A percentile compares a stretch with the other conserved stretches of the same genome.
Evolutionary conservation across 2,113 vertebrate species (phyloP).

Genomic region (Gallinago jamesoni): DNA sequence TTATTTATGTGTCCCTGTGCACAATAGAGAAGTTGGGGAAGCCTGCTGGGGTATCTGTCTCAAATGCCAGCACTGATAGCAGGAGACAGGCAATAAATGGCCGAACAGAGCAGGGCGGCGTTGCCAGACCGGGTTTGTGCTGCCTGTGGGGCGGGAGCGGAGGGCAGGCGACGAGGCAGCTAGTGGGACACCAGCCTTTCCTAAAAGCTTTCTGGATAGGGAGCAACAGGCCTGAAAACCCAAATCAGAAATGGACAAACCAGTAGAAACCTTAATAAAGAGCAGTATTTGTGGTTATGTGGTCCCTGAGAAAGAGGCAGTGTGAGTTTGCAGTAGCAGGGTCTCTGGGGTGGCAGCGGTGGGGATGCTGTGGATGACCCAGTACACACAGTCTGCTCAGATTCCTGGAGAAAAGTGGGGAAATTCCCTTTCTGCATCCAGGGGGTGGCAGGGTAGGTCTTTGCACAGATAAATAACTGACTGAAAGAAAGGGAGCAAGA

Average conservation of each 20-base stretch:
- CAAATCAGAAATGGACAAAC: background rate
- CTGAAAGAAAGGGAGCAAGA: background rate
- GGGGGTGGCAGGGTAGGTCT: background rate
- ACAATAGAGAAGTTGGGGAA: background rate
- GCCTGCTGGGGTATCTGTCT: background rate
- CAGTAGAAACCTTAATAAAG: background rate
- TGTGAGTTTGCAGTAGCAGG: background rate
- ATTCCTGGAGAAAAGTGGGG: background rate
- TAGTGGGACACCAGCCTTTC: accelerated
- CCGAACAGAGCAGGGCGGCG: accelerated
- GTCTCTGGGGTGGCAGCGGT: accelerated
- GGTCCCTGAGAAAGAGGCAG: background rate
- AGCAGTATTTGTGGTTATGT: background rate
- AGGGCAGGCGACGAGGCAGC: background rate
- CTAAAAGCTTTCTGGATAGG: background rate
- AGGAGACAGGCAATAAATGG: background rate
- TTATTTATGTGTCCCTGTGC: background rate
- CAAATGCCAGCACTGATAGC: background rate
- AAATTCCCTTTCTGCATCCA: background rate
- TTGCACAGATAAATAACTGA: background rate
- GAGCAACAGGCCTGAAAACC: background rate
- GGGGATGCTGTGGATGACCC: background rate
- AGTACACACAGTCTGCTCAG: background rate
- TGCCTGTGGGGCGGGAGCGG: accelerated
- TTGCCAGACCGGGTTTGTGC: background rate